A percentile compares a stretch with the other conserved stretches of the same genome.
phyloP scores from a whole-genome alignment of 2,888 invertebrate genomes.

The Drosophila picticornis region DNA sequence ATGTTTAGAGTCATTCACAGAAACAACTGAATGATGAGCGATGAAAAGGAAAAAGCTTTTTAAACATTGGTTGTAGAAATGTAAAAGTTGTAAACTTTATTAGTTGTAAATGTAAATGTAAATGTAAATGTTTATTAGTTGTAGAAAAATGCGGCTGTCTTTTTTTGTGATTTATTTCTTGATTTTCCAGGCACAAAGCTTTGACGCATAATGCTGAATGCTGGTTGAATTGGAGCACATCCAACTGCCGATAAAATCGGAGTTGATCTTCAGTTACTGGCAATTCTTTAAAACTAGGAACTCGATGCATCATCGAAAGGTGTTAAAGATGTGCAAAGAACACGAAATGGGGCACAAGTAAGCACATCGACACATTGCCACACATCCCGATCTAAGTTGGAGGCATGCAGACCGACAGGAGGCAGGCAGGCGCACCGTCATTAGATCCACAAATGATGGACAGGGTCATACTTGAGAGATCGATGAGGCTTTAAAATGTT shows the following conservation, averaged over 20 bases:
- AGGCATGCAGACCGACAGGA: not conserved
- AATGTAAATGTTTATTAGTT: not conserved
- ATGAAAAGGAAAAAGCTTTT: not conserved
- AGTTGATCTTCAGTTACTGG: not conserved
- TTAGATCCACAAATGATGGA: constrained; percentile 9
- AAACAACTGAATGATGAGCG: not conserved
- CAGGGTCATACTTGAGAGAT: constrained; percentile 2
- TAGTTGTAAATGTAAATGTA: too few relatives aligned
- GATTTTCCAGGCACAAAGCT: not conserved
- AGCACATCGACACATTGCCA: not conserved
- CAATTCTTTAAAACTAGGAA: not conserved
- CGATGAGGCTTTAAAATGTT: not conserved
- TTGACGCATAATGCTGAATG: not conserved
- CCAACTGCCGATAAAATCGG: not conserved
- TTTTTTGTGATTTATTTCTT: not conserved
- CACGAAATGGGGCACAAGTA: not conserved
- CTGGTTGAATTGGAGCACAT: not conserved
- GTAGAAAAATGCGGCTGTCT: not conserved
- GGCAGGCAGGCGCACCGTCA: constrained; percentile 1
- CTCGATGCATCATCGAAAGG: not conserved
- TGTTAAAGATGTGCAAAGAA: not conserved
- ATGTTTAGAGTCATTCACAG: not conserved
- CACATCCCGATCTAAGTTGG: not conserved
- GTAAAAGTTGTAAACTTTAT: too few relatives aligned
- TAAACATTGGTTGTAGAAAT: not conserved